Evolutionary conservation across 1,140 invertebrate species (phyloP).

Genomic region (Dolichoris vasculosae): DNA sequence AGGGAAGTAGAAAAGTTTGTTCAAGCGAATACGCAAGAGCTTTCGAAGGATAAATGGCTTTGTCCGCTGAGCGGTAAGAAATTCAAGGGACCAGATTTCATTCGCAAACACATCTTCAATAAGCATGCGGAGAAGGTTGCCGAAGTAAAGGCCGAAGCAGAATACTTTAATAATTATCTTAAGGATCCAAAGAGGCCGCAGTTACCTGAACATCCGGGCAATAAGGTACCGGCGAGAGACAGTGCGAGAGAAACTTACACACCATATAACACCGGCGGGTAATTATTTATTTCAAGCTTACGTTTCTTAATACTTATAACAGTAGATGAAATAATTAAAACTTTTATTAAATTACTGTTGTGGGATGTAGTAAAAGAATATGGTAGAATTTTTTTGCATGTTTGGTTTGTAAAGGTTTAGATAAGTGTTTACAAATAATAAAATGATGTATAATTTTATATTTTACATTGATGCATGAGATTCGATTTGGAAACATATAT

Average conservation of each 20-base stretch:
- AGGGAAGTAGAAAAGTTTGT: constrained; percentile 96
- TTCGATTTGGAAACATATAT: too few species aligned
- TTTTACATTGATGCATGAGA: too few species aligned
- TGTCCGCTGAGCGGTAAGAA: constrained; percentile 99
- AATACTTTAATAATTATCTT: constrained; percentile 99
- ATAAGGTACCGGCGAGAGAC: constrained; percentile 71
- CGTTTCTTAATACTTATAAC: background rate
- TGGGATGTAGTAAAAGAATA: background rate
- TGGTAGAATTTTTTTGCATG: background rate
- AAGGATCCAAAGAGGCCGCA: constrained; percentile 95
- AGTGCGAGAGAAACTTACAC: constrained; percentile 70
- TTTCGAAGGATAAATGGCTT: constrained; percentile 98
- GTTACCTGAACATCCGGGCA: constrained; percentile 90
- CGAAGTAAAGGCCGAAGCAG: constrained; percentile 96
- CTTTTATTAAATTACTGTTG: background rate
- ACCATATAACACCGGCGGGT: constrained; percentile 74
- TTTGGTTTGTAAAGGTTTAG: background rate
- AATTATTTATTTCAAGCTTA: constrained; percentile 32
- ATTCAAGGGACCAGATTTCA: constrained; percentile 99
- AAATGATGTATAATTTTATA: too few species aligned
- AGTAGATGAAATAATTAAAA: background rate
- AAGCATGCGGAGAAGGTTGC: constrained; percentile 98
- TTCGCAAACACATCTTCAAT: constrained; percentile 98
- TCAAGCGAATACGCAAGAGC: constrained; percentile 93
- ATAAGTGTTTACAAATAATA: background rate